phyloP scores from a whole-genome alignment of 1,140 invertebrate species.

The Atta texana region DNA sequence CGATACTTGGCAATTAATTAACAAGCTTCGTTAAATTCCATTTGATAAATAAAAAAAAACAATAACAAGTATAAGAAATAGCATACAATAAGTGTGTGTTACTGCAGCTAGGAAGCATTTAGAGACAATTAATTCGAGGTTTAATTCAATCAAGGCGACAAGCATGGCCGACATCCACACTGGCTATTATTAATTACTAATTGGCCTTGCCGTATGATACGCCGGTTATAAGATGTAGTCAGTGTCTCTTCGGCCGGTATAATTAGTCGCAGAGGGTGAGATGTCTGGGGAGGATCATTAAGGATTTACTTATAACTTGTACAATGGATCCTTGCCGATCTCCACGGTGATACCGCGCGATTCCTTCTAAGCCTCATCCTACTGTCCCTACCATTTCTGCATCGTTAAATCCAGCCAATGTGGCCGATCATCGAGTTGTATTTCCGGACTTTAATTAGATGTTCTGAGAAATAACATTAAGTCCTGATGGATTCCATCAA shows the following conservation, averaged over 20 bases:
- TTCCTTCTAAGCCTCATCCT: conserved; percentile 21
- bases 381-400: conserved; percentile 30
- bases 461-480: conserved; percentile 67
- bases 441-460: conserved; percentile 71
- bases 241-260: conserved; percentile 67
- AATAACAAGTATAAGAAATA: neutral
- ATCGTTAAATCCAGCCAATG: conserved; percentile 66
- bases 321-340: conserved; percentile 74
- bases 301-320: conserved; percentile 77
- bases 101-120: conserved; percentile 39
- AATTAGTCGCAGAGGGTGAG: conserved; percentile 70
- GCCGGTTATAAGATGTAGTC: conserved; percentile 67
- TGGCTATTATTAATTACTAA: conserved; percentile 75
- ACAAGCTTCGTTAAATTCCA: neutral
- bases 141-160: conserved; percentile 75
- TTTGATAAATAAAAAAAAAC: neutral
- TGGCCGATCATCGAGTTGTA: conserved; percentile 35
- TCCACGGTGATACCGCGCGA: conserved; percentile 66
- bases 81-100: neutral
- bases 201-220: conserved; percentile 56
- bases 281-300: conserved; percentile 71
- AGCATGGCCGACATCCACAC: conserved; percentile 62
- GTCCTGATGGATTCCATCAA: neutral
- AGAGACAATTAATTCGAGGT: conserved; percentile 66
- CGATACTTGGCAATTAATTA: neutral